These are phyloP conservation scores for Suricata suricatta DNA, from an alignment of 2,113 vertebrate genomes.

Conservation along the genomic window DNA sequence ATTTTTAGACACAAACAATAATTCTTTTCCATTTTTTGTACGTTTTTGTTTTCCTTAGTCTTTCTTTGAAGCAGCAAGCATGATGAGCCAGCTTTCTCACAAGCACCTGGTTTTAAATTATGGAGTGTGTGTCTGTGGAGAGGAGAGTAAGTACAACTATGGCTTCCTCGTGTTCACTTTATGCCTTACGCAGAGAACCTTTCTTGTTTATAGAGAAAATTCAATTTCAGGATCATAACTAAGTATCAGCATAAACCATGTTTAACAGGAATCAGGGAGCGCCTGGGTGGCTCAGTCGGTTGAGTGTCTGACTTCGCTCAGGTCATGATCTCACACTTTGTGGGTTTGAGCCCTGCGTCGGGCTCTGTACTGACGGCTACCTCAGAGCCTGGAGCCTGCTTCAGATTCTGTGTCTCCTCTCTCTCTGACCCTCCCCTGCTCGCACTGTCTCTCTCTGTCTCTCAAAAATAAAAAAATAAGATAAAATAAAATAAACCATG, in stretches of 20 bases:
- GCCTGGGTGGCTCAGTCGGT: no score
- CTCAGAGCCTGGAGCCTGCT: no score
- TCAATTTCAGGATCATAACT: slow-evolving; percentile 19
- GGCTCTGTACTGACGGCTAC: no score
- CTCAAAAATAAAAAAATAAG: no score
- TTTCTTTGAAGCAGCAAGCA: slow-evolving; percentile 98
- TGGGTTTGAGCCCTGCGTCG: no score
- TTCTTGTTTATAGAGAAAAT: slow-evolving; percentile 4
- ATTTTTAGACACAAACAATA: background rate
- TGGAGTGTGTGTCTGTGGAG: slow-evolving; percentile 95
- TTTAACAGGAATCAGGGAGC: background rate
- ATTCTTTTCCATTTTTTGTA: slow-evolving; percentile 43
- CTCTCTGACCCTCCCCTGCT: no score
- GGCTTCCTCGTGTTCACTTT: slow-evolving; percentile 22
- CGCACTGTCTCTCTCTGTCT: no score
- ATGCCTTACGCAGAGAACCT: background rate
- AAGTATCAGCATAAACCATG: background rate
- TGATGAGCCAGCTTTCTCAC: slow-evolving; percentile 99
- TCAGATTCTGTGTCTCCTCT: no score
- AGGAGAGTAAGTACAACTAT: slow-evolving; percentile 93
- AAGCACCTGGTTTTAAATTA: slow-evolving; percentile 97
- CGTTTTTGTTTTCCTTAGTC: slow-evolving; percentile 86
- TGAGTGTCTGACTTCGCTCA: no score
- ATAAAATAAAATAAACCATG: background rate
- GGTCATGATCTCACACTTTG: no score